phyloP scores from a whole-genome alignment of 1,140 invertebrate species.

The Oncopodura yosiiana region DNA sequence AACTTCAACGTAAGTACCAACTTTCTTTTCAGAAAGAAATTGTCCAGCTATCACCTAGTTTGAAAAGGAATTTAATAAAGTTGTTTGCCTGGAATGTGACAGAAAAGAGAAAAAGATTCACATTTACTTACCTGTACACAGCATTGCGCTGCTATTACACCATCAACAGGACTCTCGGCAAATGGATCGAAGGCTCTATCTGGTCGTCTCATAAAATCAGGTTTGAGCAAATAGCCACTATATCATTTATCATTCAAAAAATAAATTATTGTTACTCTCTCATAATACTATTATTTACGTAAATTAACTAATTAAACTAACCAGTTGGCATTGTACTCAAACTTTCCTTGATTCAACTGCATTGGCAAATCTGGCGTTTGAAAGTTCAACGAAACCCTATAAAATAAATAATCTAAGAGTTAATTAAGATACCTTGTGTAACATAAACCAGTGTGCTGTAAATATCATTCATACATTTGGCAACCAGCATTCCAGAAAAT shows the following conservation, averaged over 20 bases:
- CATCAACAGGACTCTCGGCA: constrained; percentile 97
- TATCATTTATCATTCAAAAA: constrained; percentile 82
- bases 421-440: constrained; percentile 1
- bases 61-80: not conserved
- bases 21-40: constrained; percentile 98
- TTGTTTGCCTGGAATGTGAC: not conserved
- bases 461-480: constrained; percentile 82
- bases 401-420: constrained; percentile 45
- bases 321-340: constrained; percentile 79
- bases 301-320: no score
- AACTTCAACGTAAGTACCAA: constrained; percentile 97
- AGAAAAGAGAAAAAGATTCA: not conserved
- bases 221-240: constrained; percentile 93
- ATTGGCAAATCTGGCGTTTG: constrained; percentile 98
- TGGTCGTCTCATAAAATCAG: constrained; percentile 95
- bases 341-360: constrained; percentile 99
- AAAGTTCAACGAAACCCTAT: constrained; percentile 97
- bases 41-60: constrained; percentile 92
- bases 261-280: not conserved
- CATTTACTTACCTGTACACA: constrained; percentile 69
- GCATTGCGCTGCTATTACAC: constrained; percentile 97
- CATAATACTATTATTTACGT: not conserved
- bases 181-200: constrained; percentile 98
- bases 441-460: not conserved
- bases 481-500: constrained; percentile 87